phyloP scores from a whole-genome alignment of 2,113 vertebrate genomes.

The Ranitomeya variabilis region DNA sequence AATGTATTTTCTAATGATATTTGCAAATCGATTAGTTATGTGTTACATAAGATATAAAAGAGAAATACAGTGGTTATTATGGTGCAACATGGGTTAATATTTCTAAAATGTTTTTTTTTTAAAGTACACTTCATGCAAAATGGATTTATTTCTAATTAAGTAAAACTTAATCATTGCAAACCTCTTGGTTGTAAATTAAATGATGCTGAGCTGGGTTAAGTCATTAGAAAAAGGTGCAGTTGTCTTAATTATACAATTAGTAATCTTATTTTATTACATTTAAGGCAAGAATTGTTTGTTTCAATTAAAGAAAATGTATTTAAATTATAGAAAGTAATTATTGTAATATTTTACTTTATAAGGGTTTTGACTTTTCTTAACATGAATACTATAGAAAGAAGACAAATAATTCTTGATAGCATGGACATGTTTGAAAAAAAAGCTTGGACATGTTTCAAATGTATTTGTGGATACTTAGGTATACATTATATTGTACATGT shows the following conservation, averaged over 20 bases:
- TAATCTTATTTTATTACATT: slow-evolving; percentile 55
- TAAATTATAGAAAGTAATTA: slow-evolving; percentile 47
- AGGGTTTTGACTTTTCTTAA: slow-evolving; percentile 18
- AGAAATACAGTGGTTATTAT: not conserved
- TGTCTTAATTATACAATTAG: slow-evolving; percentile 56
- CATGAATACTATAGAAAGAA: slow-evolving; percentile 3
- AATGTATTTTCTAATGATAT: not conserved
- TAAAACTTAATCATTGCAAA: slow-evolving; percentile 52
- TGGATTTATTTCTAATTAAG: slow-evolving; percentile 46
- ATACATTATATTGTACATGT: not conserved
- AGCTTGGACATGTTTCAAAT: not conserved
- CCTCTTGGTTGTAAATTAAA: slow-evolving; percentile 57
- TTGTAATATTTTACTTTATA: slow-evolving; percentile 35
- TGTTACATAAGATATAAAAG: not conserved
- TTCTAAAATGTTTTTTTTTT: slow-evolving; percentile 11
- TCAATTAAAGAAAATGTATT: slow-evolving; percentile 51
- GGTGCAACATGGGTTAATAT: slow-evolving; percentile 10
- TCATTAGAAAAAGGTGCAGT: slow-evolving; percentile 53
- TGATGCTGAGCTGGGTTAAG: slow-evolving; percentile 55
- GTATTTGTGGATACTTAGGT: not conserved
- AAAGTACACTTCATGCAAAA: slow-evolving; percentile 24
- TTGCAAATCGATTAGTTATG: not conserved
- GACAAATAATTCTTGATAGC: slow-evolving; percentile 1
- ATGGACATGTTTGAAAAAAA: not conserved
- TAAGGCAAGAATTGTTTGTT: slow-evolving; percentile 57